phyloP scores from a whole-genome alignment of 2,797 vertebrate genomes.

The Eulemur coronatus region DNA sequence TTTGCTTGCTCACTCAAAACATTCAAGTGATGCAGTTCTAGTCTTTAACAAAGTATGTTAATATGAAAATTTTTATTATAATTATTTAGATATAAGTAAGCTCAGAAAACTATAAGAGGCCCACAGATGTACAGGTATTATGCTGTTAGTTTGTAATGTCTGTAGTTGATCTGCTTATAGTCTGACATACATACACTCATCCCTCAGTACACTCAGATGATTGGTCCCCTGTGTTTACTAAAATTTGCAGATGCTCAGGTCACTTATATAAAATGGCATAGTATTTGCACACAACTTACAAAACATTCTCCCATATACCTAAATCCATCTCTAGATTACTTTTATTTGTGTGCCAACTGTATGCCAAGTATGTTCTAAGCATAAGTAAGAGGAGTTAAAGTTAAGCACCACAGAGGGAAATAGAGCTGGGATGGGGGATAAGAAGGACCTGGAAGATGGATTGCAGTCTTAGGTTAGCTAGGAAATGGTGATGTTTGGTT shows the following conservation, averaged over 20 bases:
- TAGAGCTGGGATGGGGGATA: background rate
- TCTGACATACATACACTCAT: background rate
- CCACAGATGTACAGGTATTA: background rate
- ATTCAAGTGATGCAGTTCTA: background rate
- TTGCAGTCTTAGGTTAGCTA: background rate
- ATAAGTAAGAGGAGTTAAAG: background rate
- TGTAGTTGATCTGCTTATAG: background rate
- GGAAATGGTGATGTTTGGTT: background rate
- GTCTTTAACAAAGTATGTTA: background rate
- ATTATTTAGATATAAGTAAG: conserved; percentile 1
- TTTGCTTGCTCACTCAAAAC: background rate
- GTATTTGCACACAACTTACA: background rate
- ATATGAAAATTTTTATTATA: background rate
- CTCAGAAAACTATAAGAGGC: background rate
- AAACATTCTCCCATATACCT: background rate
- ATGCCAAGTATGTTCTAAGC: background rate
- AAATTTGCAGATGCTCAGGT: background rate
- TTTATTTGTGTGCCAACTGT: background rate
- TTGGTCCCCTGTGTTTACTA: background rate
- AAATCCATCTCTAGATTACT: background rate
- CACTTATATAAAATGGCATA: background rate
- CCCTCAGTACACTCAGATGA: background rate
- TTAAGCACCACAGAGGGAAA: background rate
- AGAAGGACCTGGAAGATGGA: background rate
- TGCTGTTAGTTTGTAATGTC: background rate